Percentiles rank a stretch among this genome's conserved stretches.
These are phyloP conservation scores for Cephus nigrinus DNA, from an alignment of 2,888 invertebrate species.

Conservation along the genomic window DNA sequence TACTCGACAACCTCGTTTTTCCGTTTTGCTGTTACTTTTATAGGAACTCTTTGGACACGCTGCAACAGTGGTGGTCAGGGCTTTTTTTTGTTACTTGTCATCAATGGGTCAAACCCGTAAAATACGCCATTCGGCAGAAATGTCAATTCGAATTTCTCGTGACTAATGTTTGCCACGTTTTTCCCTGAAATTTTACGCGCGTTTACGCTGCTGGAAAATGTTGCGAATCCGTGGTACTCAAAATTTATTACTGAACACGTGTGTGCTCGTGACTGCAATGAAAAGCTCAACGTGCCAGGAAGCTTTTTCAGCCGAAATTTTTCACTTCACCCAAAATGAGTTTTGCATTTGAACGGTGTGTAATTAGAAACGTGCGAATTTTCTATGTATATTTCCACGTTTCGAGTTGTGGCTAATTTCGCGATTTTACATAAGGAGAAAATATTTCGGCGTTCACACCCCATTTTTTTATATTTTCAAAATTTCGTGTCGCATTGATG, in stretches of 20 bases:
- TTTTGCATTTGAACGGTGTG: slow-evolving; percentile 27
- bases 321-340: neutral
- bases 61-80: neutral
- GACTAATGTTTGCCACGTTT: neutral
- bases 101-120: neutral
- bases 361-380: slow-evolving; percentile 26
- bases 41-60: neutral
- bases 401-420: neutral
- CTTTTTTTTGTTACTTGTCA: no score
- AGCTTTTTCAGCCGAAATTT: neutral
- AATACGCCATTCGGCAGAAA: neutral
- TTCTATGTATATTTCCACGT: neutral
- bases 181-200: neutral
- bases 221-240: neutral
- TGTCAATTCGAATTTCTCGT: neutral
- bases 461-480: neutral
- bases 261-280: neutral
- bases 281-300: neutral
- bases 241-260: neutral
- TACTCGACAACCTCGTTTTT: no score
- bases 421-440: neutral
- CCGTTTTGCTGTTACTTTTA: neutral
- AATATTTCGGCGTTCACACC: neutral
- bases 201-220: neutral
- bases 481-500: neutral